Conservation (phyloP, 1,140 invertebrate genomes). For the Vanessa atalanta region DNA sequence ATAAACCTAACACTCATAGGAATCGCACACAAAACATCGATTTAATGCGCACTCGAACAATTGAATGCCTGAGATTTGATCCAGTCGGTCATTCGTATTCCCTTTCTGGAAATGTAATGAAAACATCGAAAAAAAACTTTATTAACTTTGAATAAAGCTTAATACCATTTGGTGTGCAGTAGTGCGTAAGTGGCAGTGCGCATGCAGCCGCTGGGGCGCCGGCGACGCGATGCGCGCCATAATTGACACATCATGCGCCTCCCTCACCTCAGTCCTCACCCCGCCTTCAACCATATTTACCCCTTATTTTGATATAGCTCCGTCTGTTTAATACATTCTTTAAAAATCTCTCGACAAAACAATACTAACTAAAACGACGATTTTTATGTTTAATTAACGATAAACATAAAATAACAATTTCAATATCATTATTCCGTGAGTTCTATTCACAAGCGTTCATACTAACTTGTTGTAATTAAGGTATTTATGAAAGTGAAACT, state of each 20-base stretch:
- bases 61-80: constrained; percentile 25
- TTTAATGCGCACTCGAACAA: constrained; percentile 7
- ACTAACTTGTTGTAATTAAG: too few species aligned
- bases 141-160: neutral
- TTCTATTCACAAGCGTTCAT: too few species aligned
- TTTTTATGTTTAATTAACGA: too few species aligned
- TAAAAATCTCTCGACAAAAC: too few species aligned
- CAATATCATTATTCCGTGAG: too few species aligned
- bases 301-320: too few species aligned
- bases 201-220: constrained; percentile 5
- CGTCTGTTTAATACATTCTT: too few species aligned
- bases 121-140: neutral
- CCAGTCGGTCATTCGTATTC: constrained; percentile 13
- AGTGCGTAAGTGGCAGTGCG: neutral
- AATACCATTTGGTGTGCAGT: neutral
- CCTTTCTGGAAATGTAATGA: neutral
- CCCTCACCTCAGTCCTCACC: too few species aligned
- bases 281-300: too few species aligned
- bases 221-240: neutral
- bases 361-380: too few species aligned
- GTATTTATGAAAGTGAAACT: neutral
- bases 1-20: constrained; percentile 6
- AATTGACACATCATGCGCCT: constrained; percentile 35
- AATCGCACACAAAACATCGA: constrained; percentile 16
- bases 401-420: too few species aligned